Percentiles rank a stretch among this genome's conserved stretches.
These are phyloP conservation scores for Lycodopsis pacificus DNA, from an alignment of 2,797 vertebrate genomes.

Conservation along the genomic window DNA sequence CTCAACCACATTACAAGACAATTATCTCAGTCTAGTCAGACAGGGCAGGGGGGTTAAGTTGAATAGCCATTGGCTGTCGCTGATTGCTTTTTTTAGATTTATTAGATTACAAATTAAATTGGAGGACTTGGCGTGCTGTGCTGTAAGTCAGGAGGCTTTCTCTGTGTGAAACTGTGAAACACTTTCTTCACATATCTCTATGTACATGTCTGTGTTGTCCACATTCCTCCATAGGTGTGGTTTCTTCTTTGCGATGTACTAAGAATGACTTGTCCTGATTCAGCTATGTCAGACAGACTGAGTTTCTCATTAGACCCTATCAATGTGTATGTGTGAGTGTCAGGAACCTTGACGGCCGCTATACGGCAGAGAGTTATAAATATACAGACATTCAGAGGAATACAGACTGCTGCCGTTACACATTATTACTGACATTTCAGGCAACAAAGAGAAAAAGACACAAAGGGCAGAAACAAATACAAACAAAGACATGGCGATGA, in stretches of 20 bases:
- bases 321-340: constrained; percentile 6
- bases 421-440: constrained; percentile 25
- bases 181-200: neutral
- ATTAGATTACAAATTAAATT: constrained; percentile 81
- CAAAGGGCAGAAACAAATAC: constrained; percentile 1
- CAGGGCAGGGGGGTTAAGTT: constrained; percentile 67
- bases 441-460: constrained; percentile 17
- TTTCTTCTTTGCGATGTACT: constrained; percentile 8
- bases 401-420: constrained; percentile 12
- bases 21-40: constrained; percentile 74
- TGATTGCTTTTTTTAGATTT: constrained; percentile 79
- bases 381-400: neutral
- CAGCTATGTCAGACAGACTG: constrained; percentile 27
- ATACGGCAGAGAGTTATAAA: constrained; percentile 5
- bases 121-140: constrained; percentile 55
- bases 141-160: neutral
- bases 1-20: constrained; percentile 75
- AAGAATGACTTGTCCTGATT: constrained; percentile 29
- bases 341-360: constrained; percentile 10
- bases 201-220: neutral
- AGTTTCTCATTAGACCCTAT: constrained; percentile 35
- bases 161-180: neutral
- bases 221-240: neutral
- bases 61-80: constrained; percentile 71
- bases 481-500: neutral